Evolutionary conservation across 2,113 vertebrate genomes (phyloP), one percentile per base, ranked within the genome.

Genomic region (Rostratula benghalensis): DNA sequence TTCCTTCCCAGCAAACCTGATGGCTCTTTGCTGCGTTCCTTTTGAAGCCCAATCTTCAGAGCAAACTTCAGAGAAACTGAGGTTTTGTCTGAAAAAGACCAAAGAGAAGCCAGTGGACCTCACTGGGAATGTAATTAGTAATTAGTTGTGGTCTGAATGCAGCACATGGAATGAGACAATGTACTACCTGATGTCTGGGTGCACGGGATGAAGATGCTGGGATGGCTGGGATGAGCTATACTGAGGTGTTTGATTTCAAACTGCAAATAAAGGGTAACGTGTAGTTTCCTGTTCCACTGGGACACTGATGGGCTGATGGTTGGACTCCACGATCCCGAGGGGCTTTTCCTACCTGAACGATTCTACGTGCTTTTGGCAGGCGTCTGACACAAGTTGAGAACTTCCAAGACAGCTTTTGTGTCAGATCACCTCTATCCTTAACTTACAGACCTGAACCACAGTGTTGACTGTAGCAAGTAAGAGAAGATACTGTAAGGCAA

Each of bases 141-240:
- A 31, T 59, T 19, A 43, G 15, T 28, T 69, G 18, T 0, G 0
- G 21, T 77, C 16, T 19, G 19, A 24, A 19, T 14, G 46, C 59
- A 37, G 20, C 23, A 23, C 1, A 0, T 10, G 23, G 11, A 60
- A 25, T 28, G 23, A 53, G 25, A 7, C 19, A 5, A 10, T 8
- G 12, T 30, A 18, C 19, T 13, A 2, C 22, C 63, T 7, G 9
- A 4, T 17, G 17, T 76, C 48, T 71, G 74, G 18, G 43, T 75
- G 73, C 8, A 2, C 1, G 2, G 13, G 30, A 11, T 46, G n/a
- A 78, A n/a, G n/a, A n/a, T n/a, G n/a, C n/a, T n/a, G n/a, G n/a
- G n/a, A n/a, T n/a, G n/a, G n/a, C n/a, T n/a, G n/a, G n/a, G n/a
- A n/a, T n/a, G n/a, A n/a, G n/a, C n/a, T n/a, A n/a, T n/a, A n/a